These are phyloP conservation scores for Nemoura dubitans DNA, from an alignment of 2,888 invertebrate species.

Conservation along the genomic window DNA sequence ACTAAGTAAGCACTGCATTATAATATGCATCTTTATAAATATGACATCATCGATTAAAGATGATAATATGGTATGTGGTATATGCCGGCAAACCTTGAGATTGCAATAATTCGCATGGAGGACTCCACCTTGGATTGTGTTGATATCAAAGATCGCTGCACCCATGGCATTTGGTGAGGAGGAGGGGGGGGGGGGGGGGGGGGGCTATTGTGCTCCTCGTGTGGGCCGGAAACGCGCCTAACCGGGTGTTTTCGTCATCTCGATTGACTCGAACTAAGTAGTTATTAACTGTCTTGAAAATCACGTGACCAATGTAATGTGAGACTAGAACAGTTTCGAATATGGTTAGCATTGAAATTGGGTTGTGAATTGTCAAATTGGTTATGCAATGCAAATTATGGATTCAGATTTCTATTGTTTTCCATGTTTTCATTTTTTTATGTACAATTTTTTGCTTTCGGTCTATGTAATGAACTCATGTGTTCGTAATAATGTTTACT, in stretches of 20 bases:
- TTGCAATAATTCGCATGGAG: not conserved
- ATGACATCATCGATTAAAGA: slow-evolving; percentile 12
- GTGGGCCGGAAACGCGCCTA: not conserved
- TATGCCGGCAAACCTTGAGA: not conserved
- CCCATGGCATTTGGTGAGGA: not conserved
- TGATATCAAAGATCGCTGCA: not conserved
- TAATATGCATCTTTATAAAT: not conserved
- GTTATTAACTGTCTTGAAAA: not conserved
- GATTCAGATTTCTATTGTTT: no score
- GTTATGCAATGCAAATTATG: no score
- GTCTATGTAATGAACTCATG: no score
- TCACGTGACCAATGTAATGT: not conserved
- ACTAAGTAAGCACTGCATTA: not conserved
- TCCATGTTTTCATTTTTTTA: no score
- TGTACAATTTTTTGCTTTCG: no score
- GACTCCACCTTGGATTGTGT: not conserved
- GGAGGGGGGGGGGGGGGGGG: not conserved
- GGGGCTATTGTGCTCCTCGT: not conserved
- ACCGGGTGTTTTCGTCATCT: not conserved
- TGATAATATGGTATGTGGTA: not conserved
- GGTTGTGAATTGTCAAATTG: no score
- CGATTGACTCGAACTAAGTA: not conserved
- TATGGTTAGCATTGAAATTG: no score
- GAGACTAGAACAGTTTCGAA: not conserved
- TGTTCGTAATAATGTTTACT: no score